A percentile compares a stretch with the other conserved stretches of the same genome.
Evolutionary conservation across 2,797 vertebrate genomes (phyloP).

Genomic region (Simalia tracyae): DNA sequence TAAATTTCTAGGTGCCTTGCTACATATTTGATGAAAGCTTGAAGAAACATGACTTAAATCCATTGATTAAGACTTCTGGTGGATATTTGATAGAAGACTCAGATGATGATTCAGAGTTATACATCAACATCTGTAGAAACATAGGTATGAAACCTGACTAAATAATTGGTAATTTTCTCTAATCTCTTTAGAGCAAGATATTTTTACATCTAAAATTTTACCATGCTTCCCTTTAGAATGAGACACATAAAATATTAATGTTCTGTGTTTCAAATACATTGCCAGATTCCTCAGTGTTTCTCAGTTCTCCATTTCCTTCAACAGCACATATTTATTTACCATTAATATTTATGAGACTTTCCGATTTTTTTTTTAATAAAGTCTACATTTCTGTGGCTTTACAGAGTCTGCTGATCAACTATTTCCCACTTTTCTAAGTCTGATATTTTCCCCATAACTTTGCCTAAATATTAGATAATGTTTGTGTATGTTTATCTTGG

Average conservation of each 20-base stretch:
- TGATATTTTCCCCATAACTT: neutral
- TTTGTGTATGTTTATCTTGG: neutral
- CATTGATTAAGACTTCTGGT: constrained; percentile 83
- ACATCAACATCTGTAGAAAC: constrained; percentile 93
- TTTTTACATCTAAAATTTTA: neutral
- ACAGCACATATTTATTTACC: neutral
- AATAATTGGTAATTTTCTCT: neutral
- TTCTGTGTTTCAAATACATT: neutral
- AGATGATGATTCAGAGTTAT: constrained; percentile 78
- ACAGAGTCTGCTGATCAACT: neutral
- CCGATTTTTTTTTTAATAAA: neutral
- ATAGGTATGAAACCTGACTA: constrained; percentile 77
- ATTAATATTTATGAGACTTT: neutral
- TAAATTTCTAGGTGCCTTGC: constrained; percentile 85
- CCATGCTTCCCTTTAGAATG: neutral
- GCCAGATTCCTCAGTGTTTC: neutral
- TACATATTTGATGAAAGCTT: constrained; percentile 82
- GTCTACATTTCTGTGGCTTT: neutral
- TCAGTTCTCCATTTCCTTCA: neutral
- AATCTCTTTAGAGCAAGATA: neutral
- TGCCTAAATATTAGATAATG: neutral
- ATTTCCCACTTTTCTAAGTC: neutral
- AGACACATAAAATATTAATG: neutral
- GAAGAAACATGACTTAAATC: constrained; percentile 91
- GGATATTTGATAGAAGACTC: constrained; percentile 91